Conservation (phyloP, 2,797 vertebrate genomes). For the Sebastiscus tertius region DNA sequence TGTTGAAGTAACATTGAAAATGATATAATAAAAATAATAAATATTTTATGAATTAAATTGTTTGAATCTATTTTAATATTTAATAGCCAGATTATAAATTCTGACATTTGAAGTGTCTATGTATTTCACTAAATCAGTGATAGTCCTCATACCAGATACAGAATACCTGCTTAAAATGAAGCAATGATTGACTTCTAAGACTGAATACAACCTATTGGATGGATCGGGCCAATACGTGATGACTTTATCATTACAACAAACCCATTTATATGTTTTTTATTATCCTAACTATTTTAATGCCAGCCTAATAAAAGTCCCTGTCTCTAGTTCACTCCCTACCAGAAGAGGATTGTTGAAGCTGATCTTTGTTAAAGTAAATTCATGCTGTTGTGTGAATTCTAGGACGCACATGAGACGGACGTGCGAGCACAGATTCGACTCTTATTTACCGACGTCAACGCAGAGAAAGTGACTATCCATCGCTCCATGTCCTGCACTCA, state of each 20-base stretch:
- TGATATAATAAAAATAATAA: not conserved
- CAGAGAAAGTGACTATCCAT: slow-evolving; percentile 88
- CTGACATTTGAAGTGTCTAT: not conserved
- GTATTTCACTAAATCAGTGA: not conserved
- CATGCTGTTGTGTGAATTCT: slow-evolving; percentile 15
- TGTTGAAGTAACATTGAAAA: not conserved
- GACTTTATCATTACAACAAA: not conserved
- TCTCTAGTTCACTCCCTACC: not conserved
- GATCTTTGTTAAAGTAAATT: not conserved
- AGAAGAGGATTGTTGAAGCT: not conserved
- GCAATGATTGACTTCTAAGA: not conserved
- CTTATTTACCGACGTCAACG: slow-evolving; percentile 91
- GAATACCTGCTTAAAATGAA: not conserved
- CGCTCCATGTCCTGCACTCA: slow-evolving; percentile 95
- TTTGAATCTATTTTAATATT: not conserved
- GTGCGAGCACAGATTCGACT: slow-evolving; percentile 95
- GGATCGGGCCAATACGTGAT: not conserved
- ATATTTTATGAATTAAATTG: not conserved
- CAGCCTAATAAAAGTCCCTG: not conserved
- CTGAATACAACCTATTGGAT: not conserved
- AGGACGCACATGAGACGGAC: slow-evolving; percentile 92
- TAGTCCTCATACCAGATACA: not conserved
- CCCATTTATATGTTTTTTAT: not conserved
- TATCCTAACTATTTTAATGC: not conserved
- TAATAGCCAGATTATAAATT: not conserved